Evolutionary conservation across 2,888 invertebrate species (phyloP), one percentile per base, ranked within the genome.

Genomic region (Campoplex capitator): DNA sequence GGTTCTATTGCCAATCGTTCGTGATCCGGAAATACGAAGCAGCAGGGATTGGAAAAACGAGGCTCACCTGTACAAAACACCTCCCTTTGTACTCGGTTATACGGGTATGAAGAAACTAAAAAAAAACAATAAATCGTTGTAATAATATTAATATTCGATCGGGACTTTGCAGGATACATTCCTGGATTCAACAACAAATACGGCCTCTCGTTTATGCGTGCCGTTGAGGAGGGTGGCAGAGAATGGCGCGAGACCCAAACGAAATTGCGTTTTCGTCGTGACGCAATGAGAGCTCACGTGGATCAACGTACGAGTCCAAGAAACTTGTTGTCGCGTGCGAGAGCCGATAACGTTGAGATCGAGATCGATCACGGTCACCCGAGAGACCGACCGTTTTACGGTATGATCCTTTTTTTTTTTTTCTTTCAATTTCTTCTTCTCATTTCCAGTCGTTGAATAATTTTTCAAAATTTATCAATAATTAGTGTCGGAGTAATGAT

Each of bases 111-210:
- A 56, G 2, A 42, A 42, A 78, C 2, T 11, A 42, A 78, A 0
- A 45, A 13, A 45, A 45, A 45, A 42, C 9, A 42, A 42, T 9
- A 42, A 9, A 42, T 7, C 7, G 3, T 42, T 42, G 6, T 51
- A 51, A 3, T 16, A 51, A 4, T 18, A 0, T 58, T 28, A 13
- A 11, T 28, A 58, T 58, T 51, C 0, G 4, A 51, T 23, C 28
- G 23, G 23, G 35, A 18, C 45, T 71, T n/a, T 2, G 18, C 87
- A 95, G 95, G 95, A 28, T 97, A 96, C 91, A 96, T 97, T 83
- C 97, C 97, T 11, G 97, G 97, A 23, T 95, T 97, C 95, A 95
- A 96, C 91, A 96, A 96, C 91, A 96, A 96, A 92, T 96, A 95
- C 92, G 95, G 95, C 28, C 92, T 95, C 78, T 93, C 95, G 11